Conservation (phyloP, 2,113 vertebrate species). For the Brevimyrus niger region DNA sequence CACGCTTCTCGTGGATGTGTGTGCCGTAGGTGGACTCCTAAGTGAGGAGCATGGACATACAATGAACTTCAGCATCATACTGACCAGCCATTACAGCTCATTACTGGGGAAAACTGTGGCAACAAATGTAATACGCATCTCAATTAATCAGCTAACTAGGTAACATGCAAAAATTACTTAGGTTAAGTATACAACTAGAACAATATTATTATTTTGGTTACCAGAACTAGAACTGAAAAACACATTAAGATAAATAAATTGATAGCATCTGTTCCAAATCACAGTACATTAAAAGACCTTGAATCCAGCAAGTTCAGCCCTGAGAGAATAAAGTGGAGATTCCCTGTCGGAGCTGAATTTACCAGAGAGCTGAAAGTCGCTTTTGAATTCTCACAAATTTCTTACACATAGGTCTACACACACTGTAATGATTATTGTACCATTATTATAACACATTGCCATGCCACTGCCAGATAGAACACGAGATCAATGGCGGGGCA, state of each 20-base stretch:
- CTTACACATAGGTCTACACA: not conserved
- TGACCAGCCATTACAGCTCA: not conserved
- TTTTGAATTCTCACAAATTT: not conserved
- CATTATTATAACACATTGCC: not conserved
- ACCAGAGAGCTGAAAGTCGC: not conserved
- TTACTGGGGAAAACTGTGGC: not conserved
- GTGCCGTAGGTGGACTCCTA: slow-evolving; percentile 95
- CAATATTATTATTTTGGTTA: not conserved
- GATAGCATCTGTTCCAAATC: not conserved
- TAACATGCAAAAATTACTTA: not conserved
- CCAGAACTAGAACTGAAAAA: not conserved
- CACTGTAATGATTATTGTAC: not conserved
- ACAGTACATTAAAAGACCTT: not conserved
- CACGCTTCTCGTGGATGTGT: slow-evolving; percentile 93
- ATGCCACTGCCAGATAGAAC: not conserved
- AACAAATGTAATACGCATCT: not conserved
- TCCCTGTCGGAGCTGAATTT: not conserved
- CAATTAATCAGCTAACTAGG: not conserved
- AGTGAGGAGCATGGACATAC: not conserved
- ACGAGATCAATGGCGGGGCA: not conserved
- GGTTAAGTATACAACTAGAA: not conserved
- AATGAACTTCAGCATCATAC: not conserved
- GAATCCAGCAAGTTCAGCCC: not conserved
- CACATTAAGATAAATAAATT: not conserved
- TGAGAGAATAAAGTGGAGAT: not conserved